A percentile compares a stretch with the other conserved stretches of the same genome.
Conservation (phyloP, 1,140 invertebrate genomes). For the Octopus sinensis region DNA sequence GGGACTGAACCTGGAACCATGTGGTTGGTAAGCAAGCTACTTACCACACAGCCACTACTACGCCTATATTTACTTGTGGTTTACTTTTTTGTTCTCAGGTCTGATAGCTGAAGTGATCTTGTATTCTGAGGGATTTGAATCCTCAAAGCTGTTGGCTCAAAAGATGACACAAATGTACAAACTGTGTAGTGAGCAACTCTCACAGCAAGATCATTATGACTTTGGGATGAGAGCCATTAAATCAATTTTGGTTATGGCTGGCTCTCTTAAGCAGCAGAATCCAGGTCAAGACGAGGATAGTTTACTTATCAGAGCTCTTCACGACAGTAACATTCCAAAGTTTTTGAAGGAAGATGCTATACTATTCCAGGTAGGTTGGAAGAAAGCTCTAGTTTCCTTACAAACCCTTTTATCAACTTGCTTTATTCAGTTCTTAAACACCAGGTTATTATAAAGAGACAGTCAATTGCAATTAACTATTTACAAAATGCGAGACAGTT, state of each 20-base stretch:
- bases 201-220: constrained; percentile 89
- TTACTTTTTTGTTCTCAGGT: constrained; percentile 34
- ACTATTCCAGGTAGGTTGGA: constrained; percentile 30
- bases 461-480: too few species aligned
- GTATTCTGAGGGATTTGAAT: constrained; percentile 46
- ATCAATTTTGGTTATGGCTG: not conserved
- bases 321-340: constrained; percentile 56
- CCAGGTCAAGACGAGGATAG: constrained; percentile 31
- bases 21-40: too few species aligned
- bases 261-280: constrained; percentile 1
- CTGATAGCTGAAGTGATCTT: constrained; percentile 49
- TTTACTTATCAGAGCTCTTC: constrained; percentile 55
- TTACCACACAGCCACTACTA: too few species aligned
- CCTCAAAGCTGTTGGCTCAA: constrained; percentile 40
- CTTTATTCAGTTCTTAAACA: too few species aligned
- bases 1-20: too few species aligned
- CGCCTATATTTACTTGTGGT: too few species aligned
- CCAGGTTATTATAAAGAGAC: too few species aligned
- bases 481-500: too few species aligned
- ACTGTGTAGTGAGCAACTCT: constrained; percentile 56
- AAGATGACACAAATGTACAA: constrained; percentile 48
- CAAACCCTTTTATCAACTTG: too few species aligned
- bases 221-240: constrained; percentile 75
- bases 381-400: not conserved
- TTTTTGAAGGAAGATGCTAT: constrained; percentile 56